These are phyloP conservation scores for Leucopsar rothschildi DNA, from an alignment of 2,113 vertebrate species.

Conservation along the genomic window DNA sequence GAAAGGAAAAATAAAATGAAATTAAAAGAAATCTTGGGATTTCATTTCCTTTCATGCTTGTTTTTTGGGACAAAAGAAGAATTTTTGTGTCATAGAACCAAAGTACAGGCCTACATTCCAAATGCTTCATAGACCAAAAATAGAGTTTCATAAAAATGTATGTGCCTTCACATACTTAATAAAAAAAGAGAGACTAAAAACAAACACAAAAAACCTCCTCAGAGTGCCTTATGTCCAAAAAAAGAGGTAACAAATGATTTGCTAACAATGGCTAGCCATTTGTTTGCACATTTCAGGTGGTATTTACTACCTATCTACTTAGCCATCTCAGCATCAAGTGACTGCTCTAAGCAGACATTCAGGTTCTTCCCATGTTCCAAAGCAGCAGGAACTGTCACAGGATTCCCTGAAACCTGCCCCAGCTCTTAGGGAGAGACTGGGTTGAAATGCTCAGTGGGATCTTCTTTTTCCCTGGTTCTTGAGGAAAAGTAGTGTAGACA, in stretches of 20 bases:
- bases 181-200: neutral
- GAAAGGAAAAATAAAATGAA: neutral
- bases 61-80: neutral
- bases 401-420: neutral
- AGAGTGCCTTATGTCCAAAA: neutral
- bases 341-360: neutral
- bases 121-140: neutral
- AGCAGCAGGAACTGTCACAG: neutral
- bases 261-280: neutral
- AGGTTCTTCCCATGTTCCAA: neutral
- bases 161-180: neutral
- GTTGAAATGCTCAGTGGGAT: neutral
- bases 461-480: neutral
- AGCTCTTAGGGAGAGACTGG: neutral
- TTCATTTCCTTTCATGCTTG: neutral
- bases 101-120: neutral
- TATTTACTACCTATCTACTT: neutral
- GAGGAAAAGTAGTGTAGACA: neutral
- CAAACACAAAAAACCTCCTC: neutral
- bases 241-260: neutral
- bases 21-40: neutral
- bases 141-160: neutral
- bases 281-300: neutral
- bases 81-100: neutral
- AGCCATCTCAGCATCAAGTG: neutral